phyloP scores from a whole-genome alignment of 2,797 vertebrate genomes.

The Cheirogaleus major region DNA sequence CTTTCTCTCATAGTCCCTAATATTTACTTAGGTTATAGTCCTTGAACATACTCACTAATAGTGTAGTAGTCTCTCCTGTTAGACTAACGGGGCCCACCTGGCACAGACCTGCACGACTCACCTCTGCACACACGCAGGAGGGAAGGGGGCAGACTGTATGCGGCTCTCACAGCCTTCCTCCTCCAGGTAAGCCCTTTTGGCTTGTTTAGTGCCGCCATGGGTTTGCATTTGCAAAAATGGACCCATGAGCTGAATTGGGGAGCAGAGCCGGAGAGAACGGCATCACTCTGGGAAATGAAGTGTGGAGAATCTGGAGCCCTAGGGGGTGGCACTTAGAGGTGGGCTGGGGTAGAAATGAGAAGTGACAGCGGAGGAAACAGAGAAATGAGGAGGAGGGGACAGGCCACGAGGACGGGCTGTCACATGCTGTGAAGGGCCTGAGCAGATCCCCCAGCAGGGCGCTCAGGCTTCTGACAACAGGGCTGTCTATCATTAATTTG shows the following conservation, averaged over 20 bases:
- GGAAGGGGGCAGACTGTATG: not conserved
- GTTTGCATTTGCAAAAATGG: not conserved
- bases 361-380: not conserved
- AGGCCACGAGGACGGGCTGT: not conserved
- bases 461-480: not conserved
- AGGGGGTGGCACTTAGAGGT: not conserved
- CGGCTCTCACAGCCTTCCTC: not conserved
- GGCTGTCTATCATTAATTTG: not conserved
- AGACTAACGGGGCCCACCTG: not conserved
- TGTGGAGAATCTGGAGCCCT: not conserved
- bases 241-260: not conserved
- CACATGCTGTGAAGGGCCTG: not conserved
- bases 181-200: not conserved
- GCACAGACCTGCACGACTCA: not conserved
- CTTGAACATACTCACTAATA: not conserved
- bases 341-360: not conserved
- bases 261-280: not conserved
- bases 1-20: not conserved
- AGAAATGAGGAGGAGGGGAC: not conserved
- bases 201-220: not conserved
- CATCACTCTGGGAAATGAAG: not conserved
- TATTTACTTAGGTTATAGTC: not conserved
- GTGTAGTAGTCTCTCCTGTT: not conserved
- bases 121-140: not conserved
- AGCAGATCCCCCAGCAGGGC: accelerated